Evolutionary conservation across 2,113 vertebrate species (phyloP), one percentile per base, ranked within the genome.

Genomic region (Nothocercus julius): DNA sequence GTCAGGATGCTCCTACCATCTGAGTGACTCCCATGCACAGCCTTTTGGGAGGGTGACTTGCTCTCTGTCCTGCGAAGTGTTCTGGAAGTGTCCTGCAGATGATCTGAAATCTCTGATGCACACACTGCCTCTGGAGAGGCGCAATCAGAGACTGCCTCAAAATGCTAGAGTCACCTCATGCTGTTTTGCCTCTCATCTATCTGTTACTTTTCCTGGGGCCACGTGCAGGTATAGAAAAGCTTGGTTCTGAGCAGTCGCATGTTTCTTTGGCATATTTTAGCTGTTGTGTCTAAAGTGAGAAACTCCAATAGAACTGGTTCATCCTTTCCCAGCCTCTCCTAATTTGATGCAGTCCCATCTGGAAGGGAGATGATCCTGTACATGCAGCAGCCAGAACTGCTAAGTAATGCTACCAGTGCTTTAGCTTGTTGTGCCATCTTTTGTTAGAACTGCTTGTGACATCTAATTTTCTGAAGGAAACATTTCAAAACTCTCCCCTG

Each of bases 391-490:
- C 11, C 36, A 61, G 49, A 83, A 54, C 67, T 54, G 45, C 28
- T 30, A 32, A 81, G 40, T 11, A 81, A 17, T 81, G 15, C 40
- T 82, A 40, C 69, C 22, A 24, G 38, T 69, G 20, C n/a, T 84
- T 59, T 58, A 49, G 25, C 45, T 77, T 67, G 13, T 62, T 81
- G 32, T 58, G 45, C 5, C 32, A 8, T 70, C 54, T 58, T 74
- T 12, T 89, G 21, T 86, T 73, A n/a, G 12, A 84, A 47, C 36
- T 86, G 8, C 51, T 76, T 73, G 64, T 78, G 32, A 67, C 42
- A 88, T 83, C 34, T 88, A 27, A 36, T 85, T 82, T 87, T 94
- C 87, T 84, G 72, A 82, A 89, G 44, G 15, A 90, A 90, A 74
- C 56, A 44, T 88, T 92, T 58, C 56, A 79, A 87, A 49, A 34